These are phyloP conservation scores for Gallinago media DNA, from an alignment of 2,113 vertebrate species.

Conservation along the genomic window DNA sequence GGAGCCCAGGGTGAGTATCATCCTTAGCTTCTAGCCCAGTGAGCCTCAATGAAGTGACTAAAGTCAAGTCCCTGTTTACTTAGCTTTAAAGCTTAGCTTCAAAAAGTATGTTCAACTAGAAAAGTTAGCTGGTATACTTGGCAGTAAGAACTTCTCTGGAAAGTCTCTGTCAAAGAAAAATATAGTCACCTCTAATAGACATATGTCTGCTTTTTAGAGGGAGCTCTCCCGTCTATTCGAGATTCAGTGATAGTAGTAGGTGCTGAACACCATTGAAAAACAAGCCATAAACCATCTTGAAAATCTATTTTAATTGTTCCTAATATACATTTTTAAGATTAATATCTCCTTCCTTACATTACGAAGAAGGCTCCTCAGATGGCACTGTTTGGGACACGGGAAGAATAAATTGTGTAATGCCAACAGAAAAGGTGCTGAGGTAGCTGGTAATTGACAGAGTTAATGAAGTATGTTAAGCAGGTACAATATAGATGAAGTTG, in stretches of 20 bases:
- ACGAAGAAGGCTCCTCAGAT: background rate
- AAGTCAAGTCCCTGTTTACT: background rate
- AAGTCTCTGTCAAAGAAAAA: background rate
- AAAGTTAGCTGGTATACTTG: background rate
- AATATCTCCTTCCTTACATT: background rate
- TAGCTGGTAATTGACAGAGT: constrained; percentile 59
- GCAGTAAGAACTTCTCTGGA: background rate
- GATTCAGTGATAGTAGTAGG: background rate
- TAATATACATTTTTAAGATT: constrained; percentile 42
- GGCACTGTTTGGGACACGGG: background rate
- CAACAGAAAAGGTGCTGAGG: constrained; percentile 52
- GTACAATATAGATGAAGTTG: constrained; percentile 62
- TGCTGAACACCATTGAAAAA: constrained; percentile 5
- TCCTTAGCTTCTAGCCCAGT: background rate
- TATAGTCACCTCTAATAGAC: background rate
- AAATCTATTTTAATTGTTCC: constrained; percentile 43
- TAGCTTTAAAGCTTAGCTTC: background rate
- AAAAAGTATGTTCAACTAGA: background rate
- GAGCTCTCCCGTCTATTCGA: background rate
- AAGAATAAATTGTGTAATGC: constrained; percentile 49
- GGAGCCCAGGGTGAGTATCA: background rate
- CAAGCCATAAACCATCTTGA: constrained; percentile 19
- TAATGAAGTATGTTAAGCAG: constrained; percentile 68
- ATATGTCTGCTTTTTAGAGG: background rate
- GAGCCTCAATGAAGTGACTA: background rate